Base-by-base conservation (phyloP, 2,113 vertebrate genomes). In the Smithornis capensis region DNA sequence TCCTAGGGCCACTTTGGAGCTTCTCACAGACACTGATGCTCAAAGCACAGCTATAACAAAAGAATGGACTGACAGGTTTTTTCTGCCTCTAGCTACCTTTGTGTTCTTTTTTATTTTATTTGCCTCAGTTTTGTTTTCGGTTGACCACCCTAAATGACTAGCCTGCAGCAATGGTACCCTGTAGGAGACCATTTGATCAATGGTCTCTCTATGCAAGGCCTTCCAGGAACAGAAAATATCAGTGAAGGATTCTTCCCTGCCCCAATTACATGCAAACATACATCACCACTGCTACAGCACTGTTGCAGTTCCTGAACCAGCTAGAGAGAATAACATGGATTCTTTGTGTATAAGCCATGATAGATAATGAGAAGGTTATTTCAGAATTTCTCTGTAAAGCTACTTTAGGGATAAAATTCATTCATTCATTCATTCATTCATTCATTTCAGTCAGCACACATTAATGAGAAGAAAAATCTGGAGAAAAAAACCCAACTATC, bases 91-190 rank as follows among this genome's bases (percentile, higher is more conserved):
- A 96, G 97, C 96, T 88, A 80, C n/a, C 10, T 68, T 42, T 96
- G 16, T 94, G 90, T 63, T 95, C 68, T 91, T 85, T 85, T 96
- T 95, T 89, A 89, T 96, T 97, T 97, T 94, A 94, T 97, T 94
- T 96, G 77, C 59, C 60, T 95, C 94, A 89, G 76, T 91, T 94
- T 93, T 95, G 44, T 5, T 94, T 97, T 96, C 87, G 62, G 53
- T 76, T 91, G 83, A 50, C 56, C 62, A 94, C 81, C 80, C 84
- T 95, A 94, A 94, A 97, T 27, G 45, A 90, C 75, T 79, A 90
- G 90, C 93, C 94, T 89, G 67, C 40, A 97, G 94, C 45, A 45
- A 89, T 28, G 38, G 59, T 76, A 87, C 38, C 55, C 89, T 88
- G 42, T 37, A 70, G 38, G 50, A 92, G 31, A 77, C 47, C 18